A percentile compares a stretch with the other conserved stretches of the same genome.
phyloP scores from a whole-genome alignment of 2,888 invertebrate species.

The Sarcophaga subvicina region DNA sequence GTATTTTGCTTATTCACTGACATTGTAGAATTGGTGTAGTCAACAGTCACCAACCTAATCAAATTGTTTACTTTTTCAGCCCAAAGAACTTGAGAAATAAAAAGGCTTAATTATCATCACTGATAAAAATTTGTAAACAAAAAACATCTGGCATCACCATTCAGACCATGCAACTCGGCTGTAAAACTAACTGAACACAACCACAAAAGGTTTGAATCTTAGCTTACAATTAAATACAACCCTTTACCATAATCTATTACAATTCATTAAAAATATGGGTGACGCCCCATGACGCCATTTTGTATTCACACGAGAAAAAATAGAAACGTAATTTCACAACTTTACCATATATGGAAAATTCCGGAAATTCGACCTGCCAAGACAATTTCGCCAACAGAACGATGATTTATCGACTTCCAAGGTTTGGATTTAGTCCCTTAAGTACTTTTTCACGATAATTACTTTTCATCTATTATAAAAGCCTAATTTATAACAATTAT shows the following conservation, averaged over 20 bases:
- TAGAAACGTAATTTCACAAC: slow-evolving; percentile 55
- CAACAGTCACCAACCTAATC: too few relatives aligned
- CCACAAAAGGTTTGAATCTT: slow-evolving; percentile 28
- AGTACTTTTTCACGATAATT: not conserved
- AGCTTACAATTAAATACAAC: not conserved
- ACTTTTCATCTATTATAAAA: slow-evolving; percentile 14
- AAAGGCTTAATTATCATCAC: not conserved
- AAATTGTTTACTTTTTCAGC: too few relatives aligned
- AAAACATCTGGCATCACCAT: slow-evolving; percentile 21
- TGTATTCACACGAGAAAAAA: slow-evolving; percentile 13
- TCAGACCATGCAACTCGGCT: not conserved
- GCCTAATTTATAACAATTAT: slow-evolving; percentile 16
- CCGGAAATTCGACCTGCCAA: slow-evolving; percentile 21
- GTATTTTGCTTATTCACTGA: too few relatives aligned
- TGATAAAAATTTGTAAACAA: not conserved
- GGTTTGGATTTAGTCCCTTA: not conserved
- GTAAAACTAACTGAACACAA: slow-evolving; percentile 9
- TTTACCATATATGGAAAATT: slow-evolving; percentile 43
- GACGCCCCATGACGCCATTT: slow-evolving; percentile 65
- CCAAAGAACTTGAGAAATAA: too few relatives aligned
- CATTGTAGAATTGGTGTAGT: too few relatives aligned
- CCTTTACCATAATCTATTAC: slow-evolving; percentile 60
- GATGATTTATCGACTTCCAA: not conserved
- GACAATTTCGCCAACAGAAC: slow-evolving; percentile 24
- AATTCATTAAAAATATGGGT: slow-evolving; percentile 21